Base-by-base conservation (phyloP, 1,140 invertebrate genomes). In the Drosophila burlai region DNA sequence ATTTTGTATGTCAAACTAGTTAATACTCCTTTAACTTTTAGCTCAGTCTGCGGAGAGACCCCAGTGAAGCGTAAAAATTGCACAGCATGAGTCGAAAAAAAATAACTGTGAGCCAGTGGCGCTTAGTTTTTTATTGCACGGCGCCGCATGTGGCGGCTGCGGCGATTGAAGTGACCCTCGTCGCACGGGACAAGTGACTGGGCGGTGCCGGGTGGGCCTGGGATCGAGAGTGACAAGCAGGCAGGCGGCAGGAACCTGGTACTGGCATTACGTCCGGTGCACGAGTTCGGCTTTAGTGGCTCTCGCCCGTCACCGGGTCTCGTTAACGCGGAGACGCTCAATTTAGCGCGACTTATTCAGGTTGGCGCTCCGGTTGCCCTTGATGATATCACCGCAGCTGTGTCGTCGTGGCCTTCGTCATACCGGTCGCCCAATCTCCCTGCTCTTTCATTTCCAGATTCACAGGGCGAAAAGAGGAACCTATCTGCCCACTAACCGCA, bases 281-380 rank as follows among this genome's bases (percentile, higher is more conserved):
- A 86, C 80, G 84, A 86, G 76, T 80, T 83, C 66, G 78, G 76
- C 67, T 80, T 83, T 83, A 80, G 81, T 84, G 81, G 80, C 81
- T 66, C 54, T 77, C 58, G 73, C 58, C 59, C 77, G 81, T 62
- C 63, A 68, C 54, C 47, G 81, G 68, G 61, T 65, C 81, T 90
- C 85, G 84, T 89, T 87, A 89, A 84, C 85, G 78, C 84, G 81
- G 84, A 90, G 84, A 90, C 85, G 84, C 84, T 87, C 81, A 89
- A 87, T 87, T 87, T 87, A 84, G 83, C 82, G 81, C 76, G 77
- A 81, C 60, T 79, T 81, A 80, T 87, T 86, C 69, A 79, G 81
- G 73, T 75, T 84, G 58, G 72, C 55, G 64, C 77, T 73, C 57
- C 61, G 61, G 40, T 68, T 68, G 83, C 69, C 76, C 84, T 89